Conservation (phyloP, 2,888 invertebrate genomes). For the Lypha dubia region DNA sequence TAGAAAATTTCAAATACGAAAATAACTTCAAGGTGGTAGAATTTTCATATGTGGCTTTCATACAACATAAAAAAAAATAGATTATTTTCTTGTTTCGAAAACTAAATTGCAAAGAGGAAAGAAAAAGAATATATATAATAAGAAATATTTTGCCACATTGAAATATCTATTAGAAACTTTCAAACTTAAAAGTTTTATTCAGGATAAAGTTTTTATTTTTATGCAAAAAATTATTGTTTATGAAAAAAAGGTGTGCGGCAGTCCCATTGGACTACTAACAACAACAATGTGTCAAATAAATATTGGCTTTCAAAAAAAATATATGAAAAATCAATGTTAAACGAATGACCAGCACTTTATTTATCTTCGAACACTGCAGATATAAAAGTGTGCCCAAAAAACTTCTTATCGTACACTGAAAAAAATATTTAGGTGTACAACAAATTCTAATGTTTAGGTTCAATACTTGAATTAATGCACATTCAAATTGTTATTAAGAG, state of each 20-base stretch:
- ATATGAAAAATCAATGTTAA: neutral
- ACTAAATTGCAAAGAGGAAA: neutral
- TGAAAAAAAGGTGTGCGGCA: conserved; percentile 12
- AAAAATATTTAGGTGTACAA: no score
- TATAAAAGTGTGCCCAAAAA: neutral
- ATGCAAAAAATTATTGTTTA: conserved; percentile 23
- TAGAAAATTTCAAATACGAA: neutral
- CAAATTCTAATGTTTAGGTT: no score
- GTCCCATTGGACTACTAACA: conserved; percentile 58
- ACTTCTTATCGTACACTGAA: neutral
- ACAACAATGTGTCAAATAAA: conserved; percentile 54
- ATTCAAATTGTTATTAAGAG: no score
- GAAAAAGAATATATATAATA: neutral
- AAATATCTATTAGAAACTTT: conserved; percentile 56
- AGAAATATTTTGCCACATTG: conserved; percentile 20
- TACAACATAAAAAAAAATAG: no score
- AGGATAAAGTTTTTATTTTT: conserved; percentile 54
- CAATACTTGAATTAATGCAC: no score
- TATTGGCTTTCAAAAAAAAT: conserved; percentile 26
- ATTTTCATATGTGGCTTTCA: neutral
- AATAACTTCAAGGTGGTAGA: neutral
- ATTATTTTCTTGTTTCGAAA: neutral
- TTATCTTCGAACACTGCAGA: neutral
- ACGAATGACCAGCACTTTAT: neutral
- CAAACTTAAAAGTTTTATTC: conserved; percentile 49